Evolutionary conservation across 2,113 vertebrate species (phyloP), one percentile per base, ranked within the genome.

Genomic region (Nothoprocta perdicaria): DNA sequence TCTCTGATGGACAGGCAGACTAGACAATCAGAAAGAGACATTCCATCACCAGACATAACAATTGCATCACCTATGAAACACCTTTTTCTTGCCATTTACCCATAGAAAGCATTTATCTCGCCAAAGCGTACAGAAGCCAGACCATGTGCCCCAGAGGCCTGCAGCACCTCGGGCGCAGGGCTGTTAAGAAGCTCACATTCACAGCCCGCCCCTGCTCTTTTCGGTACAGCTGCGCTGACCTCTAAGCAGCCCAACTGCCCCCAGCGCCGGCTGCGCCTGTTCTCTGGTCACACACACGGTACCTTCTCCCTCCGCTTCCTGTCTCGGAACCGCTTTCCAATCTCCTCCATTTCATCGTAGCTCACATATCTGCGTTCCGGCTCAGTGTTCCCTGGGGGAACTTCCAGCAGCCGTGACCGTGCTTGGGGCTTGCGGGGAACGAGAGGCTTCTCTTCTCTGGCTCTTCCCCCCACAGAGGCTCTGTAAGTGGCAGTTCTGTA

Each of bases 331-430:
- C 17, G 62, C 53, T 90, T 95, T 67, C 89, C 92, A 2, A 52
- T 45, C 0, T 96, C 96, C 33, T 96, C 94, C 95, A 94, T 96
- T 31, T 96, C 95, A 18, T 96, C 93, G 10, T 55, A 79, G 18
- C 46, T 92, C 79, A 94, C 41, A 17, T 83, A 92, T 41, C 61
- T 82, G 57, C 0, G 79, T 69, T 95, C 96, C 9, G 4, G 50
- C 16, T 86, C 22, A 1, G 12, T 38, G n/a, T 57, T 41, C 6
- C 87, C 13, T 9, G 26, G 4, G 3, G 97, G 96, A 31, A 95
- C 95, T 1, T 46, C 88, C 40, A 97, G 88, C 43, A 66, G 60
- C 38, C 71, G 66, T 62, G 88, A 84, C 52, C 61, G 53, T 27
- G 23, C 22, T 55, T 16, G 3, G 14, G 57, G 55, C 50, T 33